A percentile compares a stretch with the other conserved stretches of the same genome.
phyloP scores from a whole-genome alignment of 2,888 invertebrate species.

The Protodeltote pygarga region DNA sequence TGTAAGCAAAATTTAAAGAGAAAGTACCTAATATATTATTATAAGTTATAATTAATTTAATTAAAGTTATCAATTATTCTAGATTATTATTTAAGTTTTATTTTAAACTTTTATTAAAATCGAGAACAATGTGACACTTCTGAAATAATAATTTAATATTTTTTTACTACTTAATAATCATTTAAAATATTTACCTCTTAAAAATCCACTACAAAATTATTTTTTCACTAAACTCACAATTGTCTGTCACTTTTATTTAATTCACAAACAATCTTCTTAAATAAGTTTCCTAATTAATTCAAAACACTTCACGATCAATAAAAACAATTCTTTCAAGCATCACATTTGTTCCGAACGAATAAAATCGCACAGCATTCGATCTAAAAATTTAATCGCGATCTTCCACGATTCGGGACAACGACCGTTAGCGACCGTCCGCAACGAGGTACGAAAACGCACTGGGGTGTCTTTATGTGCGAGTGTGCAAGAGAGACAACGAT shows the following conservation, averaged over 20 bases:
- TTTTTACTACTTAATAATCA: neutral
- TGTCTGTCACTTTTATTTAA: constrained; percentile 37
- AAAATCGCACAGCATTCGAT: constrained; percentile 24
- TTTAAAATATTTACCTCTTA: constrained; percentile 41
- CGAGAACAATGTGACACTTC: too few species aligned
- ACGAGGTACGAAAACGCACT: constrained; percentile 68
- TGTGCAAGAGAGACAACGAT: constrained; percentile 62
- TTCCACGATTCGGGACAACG: constrained; percentile 33
- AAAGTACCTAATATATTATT: too few species aligned
- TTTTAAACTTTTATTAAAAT: too few species aligned
- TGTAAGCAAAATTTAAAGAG: too few species aligned
- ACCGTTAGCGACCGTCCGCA: constrained; percentile 52
- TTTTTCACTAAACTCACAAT: constrained; percentile 38
- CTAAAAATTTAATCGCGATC: constrained; percentile 51
- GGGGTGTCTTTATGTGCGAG: constrained; percentile 57
- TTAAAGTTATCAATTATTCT: too few species aligned
- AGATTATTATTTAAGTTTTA: too few species aligned
- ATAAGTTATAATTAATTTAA: too few species aligned
- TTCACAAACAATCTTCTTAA: constrained; percentile 24
- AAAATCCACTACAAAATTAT: constrained; percentile 36
- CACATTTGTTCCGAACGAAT: constrained; percentile 36
- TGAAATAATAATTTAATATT: too few species aligned
- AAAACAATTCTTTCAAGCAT: constrained; percentile 22
- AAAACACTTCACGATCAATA: constrained; percentile 22
- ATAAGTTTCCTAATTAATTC: constrained; percentile 18